Evolutionary conservation across 1,140 invertebrate species (phyloP).

Genomic region (Saxidomus purpurata): DNA sequence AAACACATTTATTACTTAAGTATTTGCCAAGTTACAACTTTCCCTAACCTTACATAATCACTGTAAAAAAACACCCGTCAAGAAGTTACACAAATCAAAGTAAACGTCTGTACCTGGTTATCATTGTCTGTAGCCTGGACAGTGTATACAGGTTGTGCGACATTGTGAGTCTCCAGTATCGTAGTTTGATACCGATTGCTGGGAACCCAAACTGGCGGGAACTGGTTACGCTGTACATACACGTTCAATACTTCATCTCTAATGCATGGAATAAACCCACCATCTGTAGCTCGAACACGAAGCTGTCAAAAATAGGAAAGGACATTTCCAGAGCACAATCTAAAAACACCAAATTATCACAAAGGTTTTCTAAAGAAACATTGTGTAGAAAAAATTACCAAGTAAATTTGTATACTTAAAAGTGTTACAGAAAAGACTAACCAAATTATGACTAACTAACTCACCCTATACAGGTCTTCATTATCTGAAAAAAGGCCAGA

Average conservation of each 20-base stretch:
- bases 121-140: slow-evolving; percentile 68
- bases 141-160: slow-evolving; percentile 57
- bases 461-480: slow-evolving; percentile 70
- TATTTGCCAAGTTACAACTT: no score
- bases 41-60: no score
- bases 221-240: slow-evolving; percentile 72
- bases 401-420: no score
- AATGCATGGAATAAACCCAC: slow-evolving; percentile 67
- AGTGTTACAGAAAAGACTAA: no score
- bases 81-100: no score
- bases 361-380: no score
- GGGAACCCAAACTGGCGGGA: slow-evolving; percentile 68
- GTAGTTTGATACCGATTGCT: slow-evolving; percentile 57
- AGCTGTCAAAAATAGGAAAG: slow-evolving; percentile 67
- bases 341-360: no score
- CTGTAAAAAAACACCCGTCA: no score
- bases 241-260: slow-evolving; percentile 69
- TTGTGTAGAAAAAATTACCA: no score
- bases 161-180: slow-evolving; percentile 70
- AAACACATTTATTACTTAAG: no score
- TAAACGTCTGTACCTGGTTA: slow-evolving; percentile 61
- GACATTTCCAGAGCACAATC: no score
- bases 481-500: slow-evolving; percentile 66
- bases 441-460: no score
- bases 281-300: slow-evolving; percentile 72